phyloP scores from a whole-genome alignment of 2,888 invertebrate genomes.

The Stenoptilia bipunctidactyla region DNA sequence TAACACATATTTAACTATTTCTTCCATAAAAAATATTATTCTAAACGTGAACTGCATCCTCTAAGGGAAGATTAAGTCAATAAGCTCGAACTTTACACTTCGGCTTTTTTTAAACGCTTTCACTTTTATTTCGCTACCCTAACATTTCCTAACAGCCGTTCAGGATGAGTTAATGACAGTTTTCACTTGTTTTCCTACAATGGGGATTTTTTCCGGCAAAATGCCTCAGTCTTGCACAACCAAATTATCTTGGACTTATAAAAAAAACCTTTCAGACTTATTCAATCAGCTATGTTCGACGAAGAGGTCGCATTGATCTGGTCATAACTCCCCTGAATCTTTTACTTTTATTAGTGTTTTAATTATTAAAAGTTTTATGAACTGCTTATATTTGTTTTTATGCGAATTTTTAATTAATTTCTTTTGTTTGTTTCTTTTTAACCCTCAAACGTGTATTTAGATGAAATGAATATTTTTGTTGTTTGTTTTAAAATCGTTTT shows the following conservation, averaged over 20 bases:
- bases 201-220: conserved; percentile 41
- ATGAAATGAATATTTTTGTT: too few species aligned
- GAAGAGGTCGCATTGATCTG: conserved; percentile 25
- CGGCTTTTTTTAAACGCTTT: too few species aligned
- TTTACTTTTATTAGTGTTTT: conserved; percentile 64
- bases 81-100: too few species aligned
- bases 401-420: conserved; percentile 65
- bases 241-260: conserved; percentile 24
- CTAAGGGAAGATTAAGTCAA: background rate
- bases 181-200: conserved; percentile 51
- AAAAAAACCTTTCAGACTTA: conserved; percentile 20
- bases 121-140: conserved; percentile 1
- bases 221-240: conserved; percentile 16
- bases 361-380: conserved; percentile 69
- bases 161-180: conserved; percentile 63
- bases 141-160: conserved; percentile 14
- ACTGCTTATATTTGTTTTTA: conserved; percentile 69
- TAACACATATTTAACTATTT: too few species aligned
- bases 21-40: too few species aligned
- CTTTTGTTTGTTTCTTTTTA: conserved; percentile 42
- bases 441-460: too few species aligned
- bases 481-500: too few species aligned
- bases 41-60: conserved; percentile 3
- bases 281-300: too few species aligned
- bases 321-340: conserved; percentile 31